phyloP scores from a whole-genome alignment of 2,113 vertebrate genomes.

The Indri indri region DNA sequence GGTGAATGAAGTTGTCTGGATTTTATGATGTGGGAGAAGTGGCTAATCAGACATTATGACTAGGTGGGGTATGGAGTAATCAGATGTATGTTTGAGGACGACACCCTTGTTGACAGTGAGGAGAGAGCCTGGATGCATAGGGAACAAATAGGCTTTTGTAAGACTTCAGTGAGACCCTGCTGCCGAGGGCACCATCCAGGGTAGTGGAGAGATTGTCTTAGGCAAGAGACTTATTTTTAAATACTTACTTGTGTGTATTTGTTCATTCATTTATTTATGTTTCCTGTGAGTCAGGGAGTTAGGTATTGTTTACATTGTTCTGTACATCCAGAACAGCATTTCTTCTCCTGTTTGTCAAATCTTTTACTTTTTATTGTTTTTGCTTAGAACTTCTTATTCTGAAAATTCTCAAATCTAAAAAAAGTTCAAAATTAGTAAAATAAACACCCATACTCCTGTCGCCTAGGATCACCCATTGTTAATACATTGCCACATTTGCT shows the following conservation, averaged over 20 bases:
- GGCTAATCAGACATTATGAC: neutral
- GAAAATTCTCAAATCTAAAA: conserved; percentile 15
- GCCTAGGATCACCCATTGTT: neutral
- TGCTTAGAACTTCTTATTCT: conserved; percentile 17
- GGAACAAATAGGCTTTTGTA: too few species aligned
- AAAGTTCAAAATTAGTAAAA: neutral
- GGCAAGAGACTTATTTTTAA: neutral
- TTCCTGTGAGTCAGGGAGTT: neutral
- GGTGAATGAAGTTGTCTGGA: neutral
- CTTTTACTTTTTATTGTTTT: neutral
- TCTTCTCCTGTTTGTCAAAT: neutral
- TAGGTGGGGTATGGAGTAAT: neutral
- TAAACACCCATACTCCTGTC: neutral
- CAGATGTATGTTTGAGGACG: neutral
- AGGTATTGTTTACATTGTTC: neutral
- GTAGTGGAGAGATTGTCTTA: neutral
- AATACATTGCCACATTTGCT: neutral
- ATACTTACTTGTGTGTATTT: neutral
- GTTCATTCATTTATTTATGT: neutral
- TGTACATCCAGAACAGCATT: neutral
- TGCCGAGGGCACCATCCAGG: neutral
- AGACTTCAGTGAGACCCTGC: neutral
- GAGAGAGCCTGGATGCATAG: neutral
- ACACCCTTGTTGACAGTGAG: neutral
- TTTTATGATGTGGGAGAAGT: neutral